Percentiles rank a stretch among this genome's conserved stretches.
Evolutionary conservation across 2,888 invertebrate genomes (phyloP).

Genomic region (Drosophila suboccidentalis): DNA sequence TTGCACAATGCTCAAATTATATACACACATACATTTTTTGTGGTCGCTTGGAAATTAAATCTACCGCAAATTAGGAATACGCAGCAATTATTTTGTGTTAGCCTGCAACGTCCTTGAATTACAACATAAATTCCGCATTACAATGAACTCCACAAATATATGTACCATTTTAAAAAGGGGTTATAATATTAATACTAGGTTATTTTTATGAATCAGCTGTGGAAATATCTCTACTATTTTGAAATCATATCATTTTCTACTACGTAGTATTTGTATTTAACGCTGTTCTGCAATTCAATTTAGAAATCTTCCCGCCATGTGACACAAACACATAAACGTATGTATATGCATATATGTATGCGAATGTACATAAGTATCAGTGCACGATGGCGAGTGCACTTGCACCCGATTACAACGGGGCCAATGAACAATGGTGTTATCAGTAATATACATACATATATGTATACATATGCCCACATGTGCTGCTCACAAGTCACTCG

Average conservation of each 20-base stretch:
- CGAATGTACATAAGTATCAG: neutral
- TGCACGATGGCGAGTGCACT: constrained; percentile 58
- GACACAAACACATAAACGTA: neutral
- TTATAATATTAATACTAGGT: neutral
- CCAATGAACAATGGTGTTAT: constrained; percentile 67
- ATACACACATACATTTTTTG: neutral
- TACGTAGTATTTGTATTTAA: neutral
- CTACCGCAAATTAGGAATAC: neutral
- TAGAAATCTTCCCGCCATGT: constrained; percentile 4
- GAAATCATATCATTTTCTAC: neutral
- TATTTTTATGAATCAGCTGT: neutral
- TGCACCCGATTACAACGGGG: constrained; percentile 52
- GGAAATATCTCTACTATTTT: neutral
- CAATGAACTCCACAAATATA: constrained; percentile 1
- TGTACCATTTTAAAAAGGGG: neutral
- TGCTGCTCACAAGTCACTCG: constrained; percentile 16
- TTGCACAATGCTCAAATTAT: neutral
- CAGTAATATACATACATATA: constrained; percentile 28
- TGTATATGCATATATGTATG: neutral
- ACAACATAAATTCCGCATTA: neutral
- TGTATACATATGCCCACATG: constrained; percentile 24
- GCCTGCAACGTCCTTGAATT: neutral
- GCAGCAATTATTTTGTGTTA: too few species aligned
- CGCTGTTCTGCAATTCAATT: neutral
- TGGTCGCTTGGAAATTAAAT: constrained; percentile 1